A percentile compares a stretch with the other conserved stretches of the same genome.
These are phyloP conservation scores for Choloepus didactylus DNA, from an alignment of 2,797 vertebrate species.

Conservation along the genomic window DNA sequence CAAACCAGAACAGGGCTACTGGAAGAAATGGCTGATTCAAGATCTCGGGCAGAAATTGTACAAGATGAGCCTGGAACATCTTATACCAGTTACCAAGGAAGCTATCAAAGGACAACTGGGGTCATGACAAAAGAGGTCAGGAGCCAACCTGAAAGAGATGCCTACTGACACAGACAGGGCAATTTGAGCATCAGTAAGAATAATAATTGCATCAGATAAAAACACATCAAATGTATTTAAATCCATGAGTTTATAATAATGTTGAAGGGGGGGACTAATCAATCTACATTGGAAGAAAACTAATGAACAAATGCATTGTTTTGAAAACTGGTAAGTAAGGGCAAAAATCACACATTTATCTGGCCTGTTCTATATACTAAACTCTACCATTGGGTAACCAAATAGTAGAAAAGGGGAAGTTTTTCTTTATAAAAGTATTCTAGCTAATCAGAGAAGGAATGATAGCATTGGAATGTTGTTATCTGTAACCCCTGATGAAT, in stretches of 20 bases:
- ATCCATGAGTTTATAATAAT: not conserved
- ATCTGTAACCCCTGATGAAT: not conserved
- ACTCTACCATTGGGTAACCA: not conserved
- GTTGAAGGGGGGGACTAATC: not conserved
- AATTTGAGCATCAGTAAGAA: fast-evolving
- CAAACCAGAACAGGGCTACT: not conserved
- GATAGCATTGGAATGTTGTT: fast-evolving
- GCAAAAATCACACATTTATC: not conserved
- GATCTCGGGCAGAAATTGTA: not conserved
- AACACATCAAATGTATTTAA: fast-evolving
- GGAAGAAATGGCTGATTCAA: not conserved
- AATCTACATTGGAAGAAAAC: not conserved
- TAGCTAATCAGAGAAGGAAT: not conserved
- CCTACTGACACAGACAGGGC: not conserved
- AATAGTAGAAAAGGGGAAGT: not conserved
- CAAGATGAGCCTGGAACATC: not conserved
- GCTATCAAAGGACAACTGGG: not conserved
- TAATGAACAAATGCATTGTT: not conserved
- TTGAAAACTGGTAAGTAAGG: not conserved
- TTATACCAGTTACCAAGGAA: not conserved
- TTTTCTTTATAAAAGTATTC: not conserved
- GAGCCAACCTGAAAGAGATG: not conserved
- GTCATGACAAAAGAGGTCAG: not conserved
- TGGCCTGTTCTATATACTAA: not conserved
- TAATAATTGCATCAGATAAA: not conserved